Evolutionary conservation across 2,113 vertebrate genomes (phyloP).

Genomic region (Cottus gobio): DNA sequence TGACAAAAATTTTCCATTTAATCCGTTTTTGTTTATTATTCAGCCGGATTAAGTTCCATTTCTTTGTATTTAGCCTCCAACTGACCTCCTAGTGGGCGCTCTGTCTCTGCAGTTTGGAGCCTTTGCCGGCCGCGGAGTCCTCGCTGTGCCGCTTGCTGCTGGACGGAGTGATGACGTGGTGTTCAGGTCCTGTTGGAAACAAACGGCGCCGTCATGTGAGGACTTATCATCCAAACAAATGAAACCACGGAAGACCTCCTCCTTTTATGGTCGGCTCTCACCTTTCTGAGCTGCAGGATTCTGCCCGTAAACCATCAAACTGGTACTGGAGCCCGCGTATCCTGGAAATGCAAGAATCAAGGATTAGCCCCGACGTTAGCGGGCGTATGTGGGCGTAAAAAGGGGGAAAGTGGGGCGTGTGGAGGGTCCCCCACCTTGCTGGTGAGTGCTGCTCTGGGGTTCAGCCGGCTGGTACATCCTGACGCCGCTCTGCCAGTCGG

Average conservation of each 20-base stretch:
- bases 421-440: too few relatives aligned
- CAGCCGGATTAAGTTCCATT: background rate
- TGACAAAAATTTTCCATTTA: background rate
- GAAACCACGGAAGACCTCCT: too few relatives aligned
- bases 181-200: conserved; percentile 76
- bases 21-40: background rate
- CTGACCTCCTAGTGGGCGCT: conserved; percentile 74
- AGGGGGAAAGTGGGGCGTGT: too few relatives aligned
- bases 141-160: conserved; percentile 82
- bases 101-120: conserved; percentile 82
- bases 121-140: conserved; percentile 64
- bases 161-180: conserved; percentile 56
- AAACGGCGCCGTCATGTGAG: too few relatives aligned
- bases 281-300: conserved; percentile 66
- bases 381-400: too few relatives aligned
- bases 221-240: background rate
- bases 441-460: too few relatives aligned
- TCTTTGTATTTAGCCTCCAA: background rate
- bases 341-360: too few relatives aligned
- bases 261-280: conserved; percentile 37
- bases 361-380: too few relatives aligned
- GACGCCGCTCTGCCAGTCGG: too few relatives aligned
- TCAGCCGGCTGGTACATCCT: conserved; percentile 76
- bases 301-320: conserved; percentile 73
- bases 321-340: too few relatives aligned